Conservation (phyloP, 2,888 invertebrate species). For the Bembecia ichneumoniformis region DNA sequence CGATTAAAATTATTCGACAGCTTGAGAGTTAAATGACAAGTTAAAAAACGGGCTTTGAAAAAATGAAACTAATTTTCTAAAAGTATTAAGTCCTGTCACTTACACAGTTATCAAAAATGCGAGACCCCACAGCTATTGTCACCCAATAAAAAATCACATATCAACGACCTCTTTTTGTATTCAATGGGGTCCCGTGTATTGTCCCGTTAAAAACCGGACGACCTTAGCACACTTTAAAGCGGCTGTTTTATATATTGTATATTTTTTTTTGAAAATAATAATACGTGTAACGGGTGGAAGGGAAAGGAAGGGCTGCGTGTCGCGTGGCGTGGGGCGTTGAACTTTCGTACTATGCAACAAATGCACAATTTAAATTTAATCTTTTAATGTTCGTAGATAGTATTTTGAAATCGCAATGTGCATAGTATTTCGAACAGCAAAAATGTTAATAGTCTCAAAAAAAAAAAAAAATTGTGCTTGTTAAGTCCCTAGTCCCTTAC, state of each 20-base stretch:
- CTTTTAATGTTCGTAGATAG: not conserved
- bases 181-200: constrained; percentile 26
- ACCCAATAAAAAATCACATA: constrained; percentile 27
- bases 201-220: constrained; percentile 28
- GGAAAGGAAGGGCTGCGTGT: constrained; percentile 28
- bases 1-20: too few species aligned
- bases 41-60: too few species aligned
- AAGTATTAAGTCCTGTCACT: too few species aligned
- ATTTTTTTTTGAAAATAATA: constrained; percentile 23
- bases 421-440: too few species aligned
- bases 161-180: constrained; percentile 21
- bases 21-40: too few species aligned
- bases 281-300: constrained; percentile 30
- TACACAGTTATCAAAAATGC: not conserved
- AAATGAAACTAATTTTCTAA: too few species aligned
- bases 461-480: too few species aligned
- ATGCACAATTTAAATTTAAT: not conserved
- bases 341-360: constrained; percentile 18
- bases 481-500: too few species aligned
- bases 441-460: too few species aligned
- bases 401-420: too few species aligned
- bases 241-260: constrained; percentile 22
- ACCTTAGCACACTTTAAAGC: constrained; percentile 52
- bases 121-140: constrained; percentile 22
- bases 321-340: constrained; percentile 61